Evolutionary conservation across 2,797 vertebrate genomes (phyloP).

Genomic region (Myripristis jacobus): DNA sequence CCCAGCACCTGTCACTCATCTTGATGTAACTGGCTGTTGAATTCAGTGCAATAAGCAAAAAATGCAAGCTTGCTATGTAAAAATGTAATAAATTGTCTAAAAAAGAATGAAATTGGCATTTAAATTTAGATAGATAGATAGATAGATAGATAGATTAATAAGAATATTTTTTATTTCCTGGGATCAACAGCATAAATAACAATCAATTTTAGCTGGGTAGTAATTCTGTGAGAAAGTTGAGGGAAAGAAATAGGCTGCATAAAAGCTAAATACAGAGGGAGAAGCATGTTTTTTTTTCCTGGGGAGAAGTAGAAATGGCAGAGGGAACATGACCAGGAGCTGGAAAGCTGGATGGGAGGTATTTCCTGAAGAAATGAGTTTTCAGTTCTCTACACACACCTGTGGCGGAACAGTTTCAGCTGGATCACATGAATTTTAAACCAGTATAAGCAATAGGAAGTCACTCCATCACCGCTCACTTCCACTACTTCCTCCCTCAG

Average conservation of each 20-base stretch:
- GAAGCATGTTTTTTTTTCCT: neutral
- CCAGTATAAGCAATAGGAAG: neutral
- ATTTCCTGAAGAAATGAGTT: slow-evolving; percentile 1
- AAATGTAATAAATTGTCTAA: too few relatives aligned
- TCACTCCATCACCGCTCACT: neutral
- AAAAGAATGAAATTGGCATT: too few relatives aligned
- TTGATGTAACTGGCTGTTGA: too few relatives aligned
- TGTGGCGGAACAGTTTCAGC: neutral
- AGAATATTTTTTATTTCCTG: slow-evolving; percentile 42
- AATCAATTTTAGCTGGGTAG: neutral
- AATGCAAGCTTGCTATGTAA: too few relatives aligned
- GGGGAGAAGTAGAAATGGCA: neutral
- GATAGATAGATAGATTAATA: too few relatives aligned
- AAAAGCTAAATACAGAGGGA: neutral
- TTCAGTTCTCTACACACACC: neutral
- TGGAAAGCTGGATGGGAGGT: neutral
- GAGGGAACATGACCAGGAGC: slow-evolving; percentile 11
- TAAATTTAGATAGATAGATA: too few relatives aligned
- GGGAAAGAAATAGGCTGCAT: neutral
- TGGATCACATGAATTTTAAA: neutral
- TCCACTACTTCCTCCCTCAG: too few relatives aligned
- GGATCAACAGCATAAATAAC: slow-evolving; percentile 22
- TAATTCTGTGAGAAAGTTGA: slow-evolving; percentile 5
- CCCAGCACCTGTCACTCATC: too few relatives aligned
- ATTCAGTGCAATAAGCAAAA: too few relatives aligned